phyloP scores from a whole-genome alignment of 2,113 vertebrate species.

The Podarcis muralis region DNA sequence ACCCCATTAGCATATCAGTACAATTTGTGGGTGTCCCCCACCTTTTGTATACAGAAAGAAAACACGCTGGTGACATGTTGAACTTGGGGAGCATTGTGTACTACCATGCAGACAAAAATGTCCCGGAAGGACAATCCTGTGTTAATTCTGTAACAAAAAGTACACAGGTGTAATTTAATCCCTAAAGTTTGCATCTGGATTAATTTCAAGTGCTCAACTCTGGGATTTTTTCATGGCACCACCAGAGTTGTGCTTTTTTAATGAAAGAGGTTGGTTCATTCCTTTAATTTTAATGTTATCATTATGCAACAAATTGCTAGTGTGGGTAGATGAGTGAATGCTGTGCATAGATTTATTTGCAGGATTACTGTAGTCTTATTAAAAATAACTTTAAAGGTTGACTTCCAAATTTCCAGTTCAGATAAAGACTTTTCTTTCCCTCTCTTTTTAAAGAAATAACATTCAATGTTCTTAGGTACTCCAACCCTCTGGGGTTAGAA shows the following conservation, averaged over 20 bases:
- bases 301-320: background rate
- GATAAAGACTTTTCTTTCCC: background rate
- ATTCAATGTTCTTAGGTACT: background rate
- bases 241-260: background rate
- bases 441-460: too few species aligned
- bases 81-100: too few species aligned
- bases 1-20: too few species aligned
- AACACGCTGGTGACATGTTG: background rate
- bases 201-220: background rate
- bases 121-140: background rate
- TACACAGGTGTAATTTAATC: background rate
- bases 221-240: background rate
- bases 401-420: background rate
- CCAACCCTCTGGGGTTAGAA: background rate
- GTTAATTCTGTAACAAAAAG: background rate
- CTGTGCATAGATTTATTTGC: background rate
- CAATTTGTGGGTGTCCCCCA: too few species aligned
- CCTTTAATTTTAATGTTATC: background rate
- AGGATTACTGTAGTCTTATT: too few species aligned
- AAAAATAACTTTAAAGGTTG: too few species aligned
- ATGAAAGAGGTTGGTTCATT: background rate
- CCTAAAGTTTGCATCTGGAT: background rate
- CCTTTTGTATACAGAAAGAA: background rate
- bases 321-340: background rate
- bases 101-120: too few species aligned